These are phyloP conservation scores for Acanthurus tractus DNA, from an alignment of 2,797 vertebrate genomes.

Conservation along the genomic window DNA sequence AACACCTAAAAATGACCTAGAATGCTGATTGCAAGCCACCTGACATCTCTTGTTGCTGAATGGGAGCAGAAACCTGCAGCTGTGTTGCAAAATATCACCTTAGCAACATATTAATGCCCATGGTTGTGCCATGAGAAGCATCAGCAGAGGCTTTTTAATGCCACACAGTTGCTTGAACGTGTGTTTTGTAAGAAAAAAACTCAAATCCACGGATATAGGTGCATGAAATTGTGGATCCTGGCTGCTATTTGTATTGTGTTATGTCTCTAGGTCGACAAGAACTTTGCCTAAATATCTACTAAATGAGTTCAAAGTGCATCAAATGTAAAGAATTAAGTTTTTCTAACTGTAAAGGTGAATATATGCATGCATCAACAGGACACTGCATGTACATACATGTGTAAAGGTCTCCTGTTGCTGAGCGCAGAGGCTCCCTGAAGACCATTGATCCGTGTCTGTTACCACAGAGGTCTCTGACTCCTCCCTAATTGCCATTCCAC, in stretches of 20 bases:
- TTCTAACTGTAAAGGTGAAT: neutral
- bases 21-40: neutral
- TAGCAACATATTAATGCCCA: neutral
- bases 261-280: neutral
- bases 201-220: neutral
- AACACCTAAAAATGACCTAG: neutral
- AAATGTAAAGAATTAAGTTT: neutral
- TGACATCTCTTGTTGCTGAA: neutral
- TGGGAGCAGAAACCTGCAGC: constrained; percentile 9
- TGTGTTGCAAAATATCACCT: neutral
- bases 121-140: neutral
- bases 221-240: neutral
- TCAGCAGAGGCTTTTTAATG: neutral
- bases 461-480: constrained; percentile 59
- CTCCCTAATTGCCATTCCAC: constrained; percentile 69
- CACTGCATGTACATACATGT: neutral
- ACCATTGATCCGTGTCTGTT: constrained; percentile 76
- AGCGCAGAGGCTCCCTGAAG: constrained; percentile 65
- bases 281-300: too few species aligned
- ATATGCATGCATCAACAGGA: constrained; percentile 13
- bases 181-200: neutral
- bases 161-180: neutral
- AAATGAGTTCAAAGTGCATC: too few species aligned
- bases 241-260: neutral
- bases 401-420: constrained; percentile 52